Base-by-base conservation (phyloP, 2,888 invertebrate genomes). In the Sepioteuthis lessoniana region DNA sequence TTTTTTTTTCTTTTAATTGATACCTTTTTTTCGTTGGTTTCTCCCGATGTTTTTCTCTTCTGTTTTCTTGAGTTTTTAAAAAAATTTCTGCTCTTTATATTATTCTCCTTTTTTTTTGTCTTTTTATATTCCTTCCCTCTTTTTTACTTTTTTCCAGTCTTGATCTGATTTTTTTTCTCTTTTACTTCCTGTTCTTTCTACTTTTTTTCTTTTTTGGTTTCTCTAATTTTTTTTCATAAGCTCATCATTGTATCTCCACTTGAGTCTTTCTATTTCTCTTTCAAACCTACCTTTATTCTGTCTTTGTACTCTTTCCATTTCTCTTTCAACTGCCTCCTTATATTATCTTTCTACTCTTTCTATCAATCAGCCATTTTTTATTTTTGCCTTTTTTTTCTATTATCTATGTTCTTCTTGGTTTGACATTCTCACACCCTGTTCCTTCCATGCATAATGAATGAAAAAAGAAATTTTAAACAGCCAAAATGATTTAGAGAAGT, bases 251-350 rank as follows among this genome's bases (percentile, higher is more conserved):
- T 47, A 13, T 1, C 47, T 19, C 16, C 19, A 47, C 47, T 47
- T 19, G 10, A 4, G 1, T 76, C 13, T 13, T 2, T n/a, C 13
- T 0, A 3, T 31, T n/a, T n/a, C n/a, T 50, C 50, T 50, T 13
- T 25, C 50, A 7, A 16, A 21, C 25, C 25, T 50, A 21, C 16
- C 25, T 2, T 50, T 16, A 7, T 2, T n/a, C n/a, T 76, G 0
- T 2, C 13, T n/a, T 13, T n/a, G n/a, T 8, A 0, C 0, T 76
- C 10, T 76, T n/a, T 2, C 7, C 0, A 31, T n/a, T n/a, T n/a
- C 8, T 31, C 31, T 76, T 19, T 55, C 21, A 0, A 7, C 5
- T 4, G 0, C 25, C 28, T 7, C 0, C 21, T 5, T 0, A 21
- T 76, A 7, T 3, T 7, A 0, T 5, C 28, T 55, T 4, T 31